A percentile compares a stretch with the other conserved stretches of the same genome.
Conservation (phyloP, 92 coral and sea anemone species). For the Ricordea florida region DNA sequence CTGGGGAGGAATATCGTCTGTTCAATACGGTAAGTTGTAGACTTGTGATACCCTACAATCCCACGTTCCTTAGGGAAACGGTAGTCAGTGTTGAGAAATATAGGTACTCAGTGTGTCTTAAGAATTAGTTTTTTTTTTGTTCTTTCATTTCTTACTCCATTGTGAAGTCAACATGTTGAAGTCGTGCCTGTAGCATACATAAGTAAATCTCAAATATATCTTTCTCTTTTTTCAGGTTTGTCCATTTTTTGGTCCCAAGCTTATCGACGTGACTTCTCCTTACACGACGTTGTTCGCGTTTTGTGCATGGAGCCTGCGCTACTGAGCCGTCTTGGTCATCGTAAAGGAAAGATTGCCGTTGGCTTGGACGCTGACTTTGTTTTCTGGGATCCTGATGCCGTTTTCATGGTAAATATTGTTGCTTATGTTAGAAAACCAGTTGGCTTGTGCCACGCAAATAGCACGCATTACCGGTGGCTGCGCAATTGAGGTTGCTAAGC, state of each 20-base stretch:
- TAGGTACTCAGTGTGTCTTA: too few relatives aligned
- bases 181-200: too few relatives aligned
- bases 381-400: constrained; percentile 74
- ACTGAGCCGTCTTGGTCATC: constrained; percentile 63
- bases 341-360: constrained; percentile 64
- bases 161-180: background rate
- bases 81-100: background rate
- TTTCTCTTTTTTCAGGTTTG: constrained; percentile 39
- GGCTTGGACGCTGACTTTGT: constrained; percentile 87
- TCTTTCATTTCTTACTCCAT: too few relatives aligned
- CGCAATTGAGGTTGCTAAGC: too few relatives aligned
- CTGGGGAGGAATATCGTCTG: constrained; percentile 85
- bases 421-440: too few relatives aligned
- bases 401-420: constrained; percentile 70
- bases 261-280: constrained; percentile 46
- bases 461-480: too few relatives aligned
- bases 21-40: constrained; percentile 66
- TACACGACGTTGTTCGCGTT: constrained; percentile 68
- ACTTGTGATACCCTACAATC: too few relatives aligned
- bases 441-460: too few relatives aligned
- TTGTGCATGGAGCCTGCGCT: constrained; percentile 76
- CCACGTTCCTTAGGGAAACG: background rate
- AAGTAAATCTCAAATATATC: background rate
- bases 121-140: too few relatives aligned
- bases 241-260: constrained; percentile 78